Conservation (phyloP, 2,797 vertebrate genomes). For the Cyprinodon diabolis region DNA sequence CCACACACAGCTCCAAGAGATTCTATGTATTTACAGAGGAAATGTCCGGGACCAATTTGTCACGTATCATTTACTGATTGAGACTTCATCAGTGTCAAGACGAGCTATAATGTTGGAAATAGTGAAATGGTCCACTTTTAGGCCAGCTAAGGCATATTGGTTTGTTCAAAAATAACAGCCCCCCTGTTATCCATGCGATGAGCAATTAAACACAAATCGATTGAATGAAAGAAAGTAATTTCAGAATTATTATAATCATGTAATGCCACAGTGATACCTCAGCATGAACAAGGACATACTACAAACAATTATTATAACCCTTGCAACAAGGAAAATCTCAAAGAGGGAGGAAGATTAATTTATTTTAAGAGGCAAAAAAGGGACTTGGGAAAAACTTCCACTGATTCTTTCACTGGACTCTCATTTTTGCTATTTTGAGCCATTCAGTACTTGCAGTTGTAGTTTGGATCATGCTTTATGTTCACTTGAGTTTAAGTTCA, state of each 20-base stretch:
- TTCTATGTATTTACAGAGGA: slow-evolving; percentile 1
- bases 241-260: not conserved
- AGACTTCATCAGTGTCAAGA: not conserved
- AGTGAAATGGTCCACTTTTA: not conserved
- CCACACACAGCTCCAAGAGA: slow-evolving; percentile 16
- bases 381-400: not conserved
- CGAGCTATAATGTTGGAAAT: not conserved
- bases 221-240: not conserved
- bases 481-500: no score
- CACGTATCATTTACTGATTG: slow-evolving; percentile 15
- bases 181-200: not conserved
- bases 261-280: not conserved
- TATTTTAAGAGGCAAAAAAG: not conserved
- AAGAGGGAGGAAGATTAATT: not conserved
- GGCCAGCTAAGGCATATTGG: not conserved
- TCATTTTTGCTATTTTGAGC: no score
- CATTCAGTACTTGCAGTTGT: no score
- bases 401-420: not conserved
- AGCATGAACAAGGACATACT: not conserved
- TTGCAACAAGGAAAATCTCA: not conserved
- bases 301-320: not conserved
- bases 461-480: no score
- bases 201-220: not conserved
- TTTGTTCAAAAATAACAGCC: not conserved
- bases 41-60: slow-evolving; percentile 11